Evolutionary conservation across 1,140 invertebrate species (phyloP), one percentile per base, ranked within the genome.

Genomic region (Armadillidium nasatum): DNA sequence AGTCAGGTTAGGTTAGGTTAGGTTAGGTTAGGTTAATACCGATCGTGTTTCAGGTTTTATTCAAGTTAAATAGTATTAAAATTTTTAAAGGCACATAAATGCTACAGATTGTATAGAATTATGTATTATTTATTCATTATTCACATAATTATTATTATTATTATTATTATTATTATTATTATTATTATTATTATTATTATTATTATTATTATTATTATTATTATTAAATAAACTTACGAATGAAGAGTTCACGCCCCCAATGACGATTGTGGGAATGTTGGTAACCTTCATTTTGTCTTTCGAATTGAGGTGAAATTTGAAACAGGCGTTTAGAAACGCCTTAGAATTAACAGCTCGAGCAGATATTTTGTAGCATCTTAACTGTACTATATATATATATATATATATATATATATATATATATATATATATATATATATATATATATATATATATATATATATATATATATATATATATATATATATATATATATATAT

Each of bases 271-370:
- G 81, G 85, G 79, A n/a, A 54, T 73, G 15, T 72, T 74, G 10
- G 44, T 69, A 2, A 76, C 74, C 72, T 84, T 83, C 21, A 86
- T n/a, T 71, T 82, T 78, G 33, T 33, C 33, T 33, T 33, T 33
- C 33, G 33, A 6, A 33, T 33, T 33, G 1, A 33, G 33, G 1
- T 33, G 33, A 10, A 86, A 73, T 46, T 80, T 84, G 82, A 95
- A 94, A 10, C 90, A 93, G 11, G 91, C 91, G 83, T 93, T 94
- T 0, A 95, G 90, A 80, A 91, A 89, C 0, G 93, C 92, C 82
- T 94, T 91, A 0, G 93, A 89, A 84, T 94, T 95, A 86, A 93
- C 91, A 7, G 89, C 89, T 78, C 92, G 87, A 0, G 90, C 89
- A 89, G 92, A 92, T 76, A 93, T 89, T 90, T 93, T 82, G 67